Conservation (phyloP, 2,888 invertebrate species). For the Caenorhabditis sp. region DNA sequence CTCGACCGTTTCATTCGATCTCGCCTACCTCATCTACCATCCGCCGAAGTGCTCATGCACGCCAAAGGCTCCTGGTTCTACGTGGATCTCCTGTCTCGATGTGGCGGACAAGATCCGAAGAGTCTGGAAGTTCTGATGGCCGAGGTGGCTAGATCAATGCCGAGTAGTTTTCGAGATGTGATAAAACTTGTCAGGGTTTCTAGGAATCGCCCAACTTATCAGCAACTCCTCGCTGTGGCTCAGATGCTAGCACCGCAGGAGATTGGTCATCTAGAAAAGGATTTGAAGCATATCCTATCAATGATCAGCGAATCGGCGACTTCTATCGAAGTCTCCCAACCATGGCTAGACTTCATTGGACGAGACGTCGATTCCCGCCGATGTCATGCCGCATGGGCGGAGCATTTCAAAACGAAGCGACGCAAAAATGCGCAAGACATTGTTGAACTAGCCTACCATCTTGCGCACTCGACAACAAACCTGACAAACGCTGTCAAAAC, state of each 20-base stretch:
- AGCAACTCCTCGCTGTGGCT: slow-evolving; percentile 45
- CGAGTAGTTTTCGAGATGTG: slow-evolving; percentile 23
- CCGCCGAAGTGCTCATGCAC: slow-evolving; percentile 32
- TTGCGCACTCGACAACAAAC: slow-evolving; percentile 49
- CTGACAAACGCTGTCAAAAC: slow-evolving; percentile 30
- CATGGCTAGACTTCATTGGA: slow-evolving; percentile 33
- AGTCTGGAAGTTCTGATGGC: slow-evolving; percentile 37
- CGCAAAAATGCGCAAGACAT: slow-evolving; percentile 55
- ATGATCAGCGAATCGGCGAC: slow-evolving; percentile 11
- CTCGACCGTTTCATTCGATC: slow-evolving; percentile 42
- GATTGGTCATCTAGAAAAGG: slow-evolving; percentile 29
- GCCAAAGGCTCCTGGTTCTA: slow-evolving; percentile 55
- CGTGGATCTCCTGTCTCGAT: slow-evolving; percentile 43
- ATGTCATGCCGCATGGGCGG: slow-evolving; percentile 55
- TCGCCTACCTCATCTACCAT: slow-evolving; percentile 42
- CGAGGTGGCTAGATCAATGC: slow-evolving; percentile 39
- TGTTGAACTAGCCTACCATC: slow-evolving; percentile 57
- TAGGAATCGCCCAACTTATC: slow-evolving; percentile 36
- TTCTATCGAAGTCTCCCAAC: slow-evolving; percentile 19
- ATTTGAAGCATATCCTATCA: slow-evolving; percentile 13
- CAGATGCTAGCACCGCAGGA: slow-evolving; percentile 43
- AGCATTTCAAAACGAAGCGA: slow-evolving; percentile 51
- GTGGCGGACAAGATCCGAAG: slow-evolving; percentile 17
- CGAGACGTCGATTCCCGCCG: slow-evolving; percentile 30
- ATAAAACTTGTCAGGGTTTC: slow-evolving; percentile 21